phyloP scores from a whole-genome alignment of 2,888 invertebrate genomes.

The Tryphoninae sp. region DNA sequence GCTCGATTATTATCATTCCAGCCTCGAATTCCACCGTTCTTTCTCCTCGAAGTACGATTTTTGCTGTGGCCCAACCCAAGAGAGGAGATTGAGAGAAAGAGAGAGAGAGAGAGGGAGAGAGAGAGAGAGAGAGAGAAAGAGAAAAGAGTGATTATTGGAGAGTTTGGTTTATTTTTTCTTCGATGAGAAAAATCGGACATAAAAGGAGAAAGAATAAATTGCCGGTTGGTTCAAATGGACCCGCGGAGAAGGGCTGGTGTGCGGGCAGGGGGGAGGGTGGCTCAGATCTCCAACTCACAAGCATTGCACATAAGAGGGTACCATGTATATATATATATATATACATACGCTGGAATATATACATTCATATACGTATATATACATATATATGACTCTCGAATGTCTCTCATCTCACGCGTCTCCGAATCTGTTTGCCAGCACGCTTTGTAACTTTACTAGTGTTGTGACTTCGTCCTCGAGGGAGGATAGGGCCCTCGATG shows the following conservation, averaged over 20 bases:
- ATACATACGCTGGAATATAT: neutral
- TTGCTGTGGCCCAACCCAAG: conserved; percentile 40
- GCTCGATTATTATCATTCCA: conserved; percentile 63
- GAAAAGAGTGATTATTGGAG: conserved; percentile 40
- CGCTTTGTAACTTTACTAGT: conserved; percentile 78
- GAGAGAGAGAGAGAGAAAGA: conserved; percentile 8
- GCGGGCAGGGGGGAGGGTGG: conserved; percentile 23
- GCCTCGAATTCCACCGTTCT: conserved; percentile 54
- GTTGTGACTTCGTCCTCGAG: conserved; percentile 74
- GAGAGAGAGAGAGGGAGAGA: conserved; percentile 6
- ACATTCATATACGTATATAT: conserved; percentile 17
- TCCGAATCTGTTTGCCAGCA: conserved; percentile 76
- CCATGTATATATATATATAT: neutral
- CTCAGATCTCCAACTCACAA: conserved; percentile 39
- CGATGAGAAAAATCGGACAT: conserved; percentile 33
- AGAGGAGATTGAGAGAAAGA: conserved; percentile 1
- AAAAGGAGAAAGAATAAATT: conserved; percentile 51
- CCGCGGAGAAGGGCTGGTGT: neutral
- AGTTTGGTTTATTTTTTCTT: conserved; percentile 27
- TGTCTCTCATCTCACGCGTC: conserved; percentile 63
- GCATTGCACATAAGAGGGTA: neutral
- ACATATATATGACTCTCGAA: conserved; percentile 58
- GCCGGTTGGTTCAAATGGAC: conserved; percentile 8
- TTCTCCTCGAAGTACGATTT: conserved; percentile 52
- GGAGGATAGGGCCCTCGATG: conserved; percentile 72